These are phyloP conservation scores for Melieria picta DNA, from an alignment of 2,888 invertebrate genomes.

Conservation along the genomic window DNA sequence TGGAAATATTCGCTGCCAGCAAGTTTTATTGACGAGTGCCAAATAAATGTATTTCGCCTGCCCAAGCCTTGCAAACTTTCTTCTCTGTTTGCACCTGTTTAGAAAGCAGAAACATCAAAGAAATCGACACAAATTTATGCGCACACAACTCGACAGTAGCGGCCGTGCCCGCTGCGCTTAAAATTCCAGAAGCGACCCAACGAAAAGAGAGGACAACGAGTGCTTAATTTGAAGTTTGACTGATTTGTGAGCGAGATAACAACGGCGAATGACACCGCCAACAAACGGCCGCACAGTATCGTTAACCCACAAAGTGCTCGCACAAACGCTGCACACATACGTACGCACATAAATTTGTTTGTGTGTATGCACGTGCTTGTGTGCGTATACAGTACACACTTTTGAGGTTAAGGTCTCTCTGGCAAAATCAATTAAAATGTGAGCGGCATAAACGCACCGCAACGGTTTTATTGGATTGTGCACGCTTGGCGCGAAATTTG, in stretches of 20 bases:
- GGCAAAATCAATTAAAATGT: background rate
- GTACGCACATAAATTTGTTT: background rate
- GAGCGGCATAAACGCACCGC: background rate
- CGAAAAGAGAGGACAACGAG: background rate
- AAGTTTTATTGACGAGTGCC: too few species aligned
- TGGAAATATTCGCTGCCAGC: too few species aligned
- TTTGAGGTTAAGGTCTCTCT: constrained; percentile 4
- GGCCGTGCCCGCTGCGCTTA: background rate
- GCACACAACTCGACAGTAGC: background rate
- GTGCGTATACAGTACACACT: background rate
- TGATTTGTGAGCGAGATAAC: constrained; percentile 1
- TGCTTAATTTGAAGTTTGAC: background rate
- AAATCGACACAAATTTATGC: too few species aligned
- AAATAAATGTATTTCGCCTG: too few species aligned
- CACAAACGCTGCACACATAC: background rate
- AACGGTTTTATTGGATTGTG: constrained; percentile 6
- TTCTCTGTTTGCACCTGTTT: too few species aligned
- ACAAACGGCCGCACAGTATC: too few species aligned
- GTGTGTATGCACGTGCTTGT: background rate
- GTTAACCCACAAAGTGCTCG: background rate
- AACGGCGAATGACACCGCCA: background rate
- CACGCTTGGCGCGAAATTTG: background rate
- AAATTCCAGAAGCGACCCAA: background rate
- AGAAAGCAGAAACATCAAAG: too few species aligned
- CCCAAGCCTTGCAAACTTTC: too few species aligned